Conservation (phyloP, 2,797 vertebrate species). For the Bradypus variegatus region DNA sequence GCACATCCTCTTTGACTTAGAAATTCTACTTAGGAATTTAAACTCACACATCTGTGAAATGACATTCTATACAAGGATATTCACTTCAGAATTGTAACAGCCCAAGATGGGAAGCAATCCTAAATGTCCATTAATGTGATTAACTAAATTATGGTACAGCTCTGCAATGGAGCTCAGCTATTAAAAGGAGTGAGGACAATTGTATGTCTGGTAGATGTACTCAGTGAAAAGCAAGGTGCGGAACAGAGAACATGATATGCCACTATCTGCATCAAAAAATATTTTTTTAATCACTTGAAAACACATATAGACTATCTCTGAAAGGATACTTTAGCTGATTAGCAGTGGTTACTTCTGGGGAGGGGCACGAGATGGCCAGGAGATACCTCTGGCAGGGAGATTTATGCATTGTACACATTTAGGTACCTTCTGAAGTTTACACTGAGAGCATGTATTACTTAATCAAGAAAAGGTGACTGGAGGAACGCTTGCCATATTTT, state of each 20-base stretch:
- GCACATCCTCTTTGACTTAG: background rate
- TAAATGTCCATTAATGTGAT: background rate
- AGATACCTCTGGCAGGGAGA: background rate
- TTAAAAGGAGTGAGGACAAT: background rate
- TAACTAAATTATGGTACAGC: background rate
- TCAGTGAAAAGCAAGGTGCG: background rate
- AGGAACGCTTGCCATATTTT: background rate
- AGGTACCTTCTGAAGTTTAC: background rate
- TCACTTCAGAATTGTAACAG: background rate
- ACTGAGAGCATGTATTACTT: background rate
- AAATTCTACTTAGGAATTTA: constrained; percentile 10
- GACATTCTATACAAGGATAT: background rate
- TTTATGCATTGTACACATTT: fast-evolving
- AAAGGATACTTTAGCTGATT: background rate
- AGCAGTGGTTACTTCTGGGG: background rate
- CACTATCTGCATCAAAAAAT: background rate
- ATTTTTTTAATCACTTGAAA: background rate
- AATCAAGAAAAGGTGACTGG: constrained; percentile 3
- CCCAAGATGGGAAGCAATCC: background rate
- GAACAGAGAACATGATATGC: background rate
- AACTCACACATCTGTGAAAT: constrained; percentile 21
- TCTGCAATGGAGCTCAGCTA: background rate
- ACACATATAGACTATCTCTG: fast-evolving
- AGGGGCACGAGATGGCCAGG: background rate
- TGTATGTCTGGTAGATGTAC: background rate